A percentile compares a stretch with the other conserved stretches of the same genome.
Conservation (phyloP, 1,140 invertebrate genomes). For the Daktulosphaira vitifoliae region DNA sequence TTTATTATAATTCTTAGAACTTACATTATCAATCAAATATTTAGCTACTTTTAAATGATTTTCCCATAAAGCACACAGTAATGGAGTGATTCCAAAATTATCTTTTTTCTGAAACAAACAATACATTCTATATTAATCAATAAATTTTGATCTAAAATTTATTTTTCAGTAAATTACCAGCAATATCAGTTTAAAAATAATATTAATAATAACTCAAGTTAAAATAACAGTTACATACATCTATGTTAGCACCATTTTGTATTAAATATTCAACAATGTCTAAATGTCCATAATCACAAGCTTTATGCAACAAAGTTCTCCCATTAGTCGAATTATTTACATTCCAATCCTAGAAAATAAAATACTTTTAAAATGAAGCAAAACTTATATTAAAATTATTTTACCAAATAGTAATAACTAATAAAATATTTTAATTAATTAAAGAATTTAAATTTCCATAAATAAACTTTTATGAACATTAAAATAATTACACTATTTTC, state of each 20-base stretch:
- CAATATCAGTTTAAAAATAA: too few relatives aligned
- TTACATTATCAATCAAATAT: conserved; percentile 25
- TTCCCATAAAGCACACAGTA: conserved; percentile 24
- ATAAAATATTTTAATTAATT: too few relatives aligned
- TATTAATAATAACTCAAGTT: background rate
- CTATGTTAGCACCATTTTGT: conserved; percentile 18
- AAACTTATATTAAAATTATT: too few relatives aligned
- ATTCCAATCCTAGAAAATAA: background rate
- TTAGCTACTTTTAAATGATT: conserved; percentile 23
- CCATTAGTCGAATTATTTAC: conserved; percentile 11
- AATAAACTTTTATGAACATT: too few relatives aligned
- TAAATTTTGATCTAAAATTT: too few relatives aligned
- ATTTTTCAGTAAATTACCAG: too few relatives aligned
- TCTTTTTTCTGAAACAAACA: conserved; percentile 20
- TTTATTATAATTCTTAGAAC: too few relatives aligned
- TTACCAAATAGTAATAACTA: too few relatives aligned
- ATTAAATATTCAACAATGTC: conserved; percentile 26
- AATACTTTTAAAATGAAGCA: too few relatives aligned
- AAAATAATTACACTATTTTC: background rate
- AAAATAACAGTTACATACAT: conserved; percentile 24
- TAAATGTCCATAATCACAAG: conserved; percentile 27
- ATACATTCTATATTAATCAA: too few relatives aligned
- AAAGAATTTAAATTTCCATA: too few relatives aligned
- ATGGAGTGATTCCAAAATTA: conserved; percentile 24
- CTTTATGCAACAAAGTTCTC: conserved; percentile 24